Conservation (phyloP, 2,797 vertebrate species). For the Nannoperca obscura region DNA sequence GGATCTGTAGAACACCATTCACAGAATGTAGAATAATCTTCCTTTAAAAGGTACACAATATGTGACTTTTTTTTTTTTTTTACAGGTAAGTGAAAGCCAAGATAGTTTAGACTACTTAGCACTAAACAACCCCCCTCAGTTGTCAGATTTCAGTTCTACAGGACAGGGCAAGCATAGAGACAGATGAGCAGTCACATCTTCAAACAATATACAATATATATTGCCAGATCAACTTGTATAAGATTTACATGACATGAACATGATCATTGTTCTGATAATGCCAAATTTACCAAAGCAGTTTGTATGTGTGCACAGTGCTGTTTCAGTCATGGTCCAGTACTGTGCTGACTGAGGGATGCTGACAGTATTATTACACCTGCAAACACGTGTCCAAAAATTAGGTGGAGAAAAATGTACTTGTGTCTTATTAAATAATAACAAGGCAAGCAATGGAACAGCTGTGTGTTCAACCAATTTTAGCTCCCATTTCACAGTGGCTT, state of each 20-base stretch:
- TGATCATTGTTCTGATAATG: neutral
- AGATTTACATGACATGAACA: neutral
- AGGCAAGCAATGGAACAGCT: neutral
- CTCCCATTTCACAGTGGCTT: neutral
- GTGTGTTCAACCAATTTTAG: neutral
- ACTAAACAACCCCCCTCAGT: neutral
- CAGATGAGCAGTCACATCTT: neutral
- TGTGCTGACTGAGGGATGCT: neutral
- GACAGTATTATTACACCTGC: neutral
- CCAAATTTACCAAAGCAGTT: neutral
- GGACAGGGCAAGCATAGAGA: neutral
- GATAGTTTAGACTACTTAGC: neutral
- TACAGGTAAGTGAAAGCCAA: neutral
- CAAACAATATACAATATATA: neutral
- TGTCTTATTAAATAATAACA: neutral
- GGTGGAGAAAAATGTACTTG: too few species aligned
- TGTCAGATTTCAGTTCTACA: neutral
- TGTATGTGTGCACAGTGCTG: neutral
- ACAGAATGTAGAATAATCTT: neutral
- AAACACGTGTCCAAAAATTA: neutral
- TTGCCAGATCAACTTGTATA: neutral
- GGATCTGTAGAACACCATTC: neutral
- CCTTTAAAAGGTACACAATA: neutral
- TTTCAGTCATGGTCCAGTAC: neutral
- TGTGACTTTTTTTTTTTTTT: neutral